These are phyloP conservation scores for Pelagia noctiluca DNA, from an alignment of 30 jellyfish, hydroid and myxozoan species.

Conservation along the genomic window DNA sequence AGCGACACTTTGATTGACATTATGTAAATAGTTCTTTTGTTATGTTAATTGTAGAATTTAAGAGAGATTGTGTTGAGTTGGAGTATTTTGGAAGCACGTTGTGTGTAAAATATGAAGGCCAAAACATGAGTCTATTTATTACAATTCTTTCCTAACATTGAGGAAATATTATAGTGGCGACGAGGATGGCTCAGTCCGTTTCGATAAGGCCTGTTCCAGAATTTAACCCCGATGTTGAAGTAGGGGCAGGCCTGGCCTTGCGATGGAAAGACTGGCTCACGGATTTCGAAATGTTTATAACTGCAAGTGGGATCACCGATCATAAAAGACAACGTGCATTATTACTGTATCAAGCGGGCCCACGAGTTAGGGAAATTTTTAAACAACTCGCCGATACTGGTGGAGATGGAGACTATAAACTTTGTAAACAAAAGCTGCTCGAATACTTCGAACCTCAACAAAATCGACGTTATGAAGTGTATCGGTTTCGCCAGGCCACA, in stretches of 20 bases:
- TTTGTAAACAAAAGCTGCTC: conserved; percentile 10
- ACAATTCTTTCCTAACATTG: too few relatives aligned
- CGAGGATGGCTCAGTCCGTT: not conserved
- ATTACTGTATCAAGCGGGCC: conserved; percentile 36
- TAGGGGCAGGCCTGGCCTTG: conserved; percentile 42
- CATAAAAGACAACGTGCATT: conserved; percentile 19
- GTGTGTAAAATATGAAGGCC: too few relatives aligned
- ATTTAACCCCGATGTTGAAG: conserved; percentile 43
- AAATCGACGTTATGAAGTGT: conserved; percentile 38
- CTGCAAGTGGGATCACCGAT: conserved; percentile 28
- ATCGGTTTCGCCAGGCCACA: conserved; percentile 26
- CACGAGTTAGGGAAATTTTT: conserved; percentile 47
- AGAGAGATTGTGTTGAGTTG: too few relatives aligned
- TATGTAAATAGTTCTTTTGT: too few relatives aligned
- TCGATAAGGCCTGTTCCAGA: conserved; percentile 40
- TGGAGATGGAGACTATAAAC: conserved; percentile 4
- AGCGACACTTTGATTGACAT: too few relatives aligned
- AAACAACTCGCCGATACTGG: conserved; percentile 31
- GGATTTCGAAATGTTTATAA: conserved; percentile 31
- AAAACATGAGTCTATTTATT: too few relatives aligned
- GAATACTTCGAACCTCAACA: conserved; percentile 54
- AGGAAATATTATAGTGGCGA: not conserved
- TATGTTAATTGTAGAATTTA: too few relatives aligned
- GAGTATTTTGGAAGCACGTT: too few relatives aligned
- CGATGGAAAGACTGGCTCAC: conserved; percentile 31